Percentiles rank a stretch among this genome's conserved stretches.
Conservation (phyloP, 2,113 vertebrate species). For the Trachemys scripta region DNA sequence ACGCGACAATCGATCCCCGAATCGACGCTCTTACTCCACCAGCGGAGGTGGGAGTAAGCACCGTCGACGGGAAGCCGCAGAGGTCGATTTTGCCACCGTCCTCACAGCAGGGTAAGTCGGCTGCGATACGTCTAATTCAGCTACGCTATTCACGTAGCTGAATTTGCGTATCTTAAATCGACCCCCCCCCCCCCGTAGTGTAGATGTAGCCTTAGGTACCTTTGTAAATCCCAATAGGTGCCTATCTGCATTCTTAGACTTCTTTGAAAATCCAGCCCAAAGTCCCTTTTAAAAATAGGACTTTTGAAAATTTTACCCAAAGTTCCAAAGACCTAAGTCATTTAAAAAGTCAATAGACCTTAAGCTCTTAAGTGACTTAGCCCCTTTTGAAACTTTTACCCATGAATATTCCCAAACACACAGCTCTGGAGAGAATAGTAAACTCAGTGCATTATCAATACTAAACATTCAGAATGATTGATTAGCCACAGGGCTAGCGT, state of each 20-base stretch:
- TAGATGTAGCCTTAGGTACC: neutral
- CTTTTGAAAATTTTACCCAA: neutral
- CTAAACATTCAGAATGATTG: neutral
- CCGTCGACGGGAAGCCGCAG: too few relatives aligned
- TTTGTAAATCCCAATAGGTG: neutral
- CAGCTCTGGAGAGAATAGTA: neutral
- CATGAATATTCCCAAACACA: neutral
- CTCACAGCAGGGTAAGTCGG: too few relatives aligned
- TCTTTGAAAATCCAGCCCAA: neutral
- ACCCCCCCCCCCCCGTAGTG: too few relatives aligned
- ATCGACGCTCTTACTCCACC: too few relatives aligned
- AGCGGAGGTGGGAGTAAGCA: too few relatives aligned
- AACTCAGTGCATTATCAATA: neutral
- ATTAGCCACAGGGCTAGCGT: neutral
- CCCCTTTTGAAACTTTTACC: neutral
- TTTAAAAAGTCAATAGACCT: rapidly evolving
- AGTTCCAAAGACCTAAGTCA: neutral
- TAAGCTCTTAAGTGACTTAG: neutral
- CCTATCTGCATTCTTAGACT: neutral
- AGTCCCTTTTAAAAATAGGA: neutral
- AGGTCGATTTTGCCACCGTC: too few relatives aligned
- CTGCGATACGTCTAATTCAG: too few relatives aligned
- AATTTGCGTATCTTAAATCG: too few relatives aligned
- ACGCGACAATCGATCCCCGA: too few relatives aligned
- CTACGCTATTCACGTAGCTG: too few relatives aligned